phyloP scores from a whole-genome alignment of 2,888 invertebrate genomes.

The Dicroscelio sp. region DNA sequence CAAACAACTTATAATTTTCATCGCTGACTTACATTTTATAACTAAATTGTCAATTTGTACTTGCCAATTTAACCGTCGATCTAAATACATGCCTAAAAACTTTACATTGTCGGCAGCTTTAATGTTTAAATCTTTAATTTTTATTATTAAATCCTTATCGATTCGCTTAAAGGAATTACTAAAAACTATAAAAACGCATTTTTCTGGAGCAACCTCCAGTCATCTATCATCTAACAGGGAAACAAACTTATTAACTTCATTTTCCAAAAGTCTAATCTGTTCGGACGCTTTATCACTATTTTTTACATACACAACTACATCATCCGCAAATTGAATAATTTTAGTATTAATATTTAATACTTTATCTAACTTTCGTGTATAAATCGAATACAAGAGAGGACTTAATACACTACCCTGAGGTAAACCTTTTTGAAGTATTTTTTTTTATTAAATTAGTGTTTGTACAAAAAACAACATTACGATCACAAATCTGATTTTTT shows the following conservation, averaged over 20 bases:
- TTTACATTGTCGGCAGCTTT: background rate
- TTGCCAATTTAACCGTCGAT: conserved; percentile 38
- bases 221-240: background rate
- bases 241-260: background rate
- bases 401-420: conserved; percentile 56
- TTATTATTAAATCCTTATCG: background rate
- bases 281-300: background rate
- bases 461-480: conserved; percentile 2
- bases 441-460: background rate
- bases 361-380: conserved; percentile 40
- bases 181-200: conserved; percentile 58
- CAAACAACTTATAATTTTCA: conserved; percentile 43
- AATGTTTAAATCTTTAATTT: background rate
- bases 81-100: conserved; percentile 63
- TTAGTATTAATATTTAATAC: background rate
- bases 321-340: conserved; percentile 63
- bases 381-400: conserved; percentile 55
- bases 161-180: background rate
- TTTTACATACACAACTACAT: conserved; percentile 26
- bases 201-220: conserved; percentile 41
- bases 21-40: background rate
- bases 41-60: conserved; percentile 5
- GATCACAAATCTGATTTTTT: conserved; percentile 7
- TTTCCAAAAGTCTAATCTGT: background rate
- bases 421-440: too few species aligned